Base-by-base conservation (phyloP, 2,797 vertebrate species). In the Staurois parvus region DNA sequence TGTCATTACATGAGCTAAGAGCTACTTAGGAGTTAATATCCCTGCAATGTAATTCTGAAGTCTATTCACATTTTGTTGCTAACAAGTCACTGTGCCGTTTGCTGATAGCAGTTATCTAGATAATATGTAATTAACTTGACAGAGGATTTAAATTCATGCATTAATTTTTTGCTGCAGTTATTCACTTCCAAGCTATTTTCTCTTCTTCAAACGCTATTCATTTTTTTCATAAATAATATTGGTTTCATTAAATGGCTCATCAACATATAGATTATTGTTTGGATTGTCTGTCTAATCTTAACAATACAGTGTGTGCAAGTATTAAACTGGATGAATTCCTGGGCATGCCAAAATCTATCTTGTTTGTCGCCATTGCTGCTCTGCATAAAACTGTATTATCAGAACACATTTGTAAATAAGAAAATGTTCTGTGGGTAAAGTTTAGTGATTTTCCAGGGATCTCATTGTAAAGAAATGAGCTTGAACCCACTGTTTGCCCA, bases 71-170 rank as follows among this genome's bases (percentile, higher is more conserved):
- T 83, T 83, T 72, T 24, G 75, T 82, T 72, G 69, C 72, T 86
- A 77, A 81, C 72, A 56, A 86, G 67, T 75, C 85, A 72, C 73
- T 68, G 73, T 83, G 74, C 75, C 12, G 62, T 76, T 70, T 67
- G 85, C 68, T 72, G 85, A 86, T 83, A 81, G 85, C 66, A 66
- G 73, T 86, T 86, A 86, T 78, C 80, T 86, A 83, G 80, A 86
- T 83, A 76, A 78, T 83, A 73, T 83, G 85, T 86, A 86, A 86
- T 86, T 86, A 86, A 83, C 67, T 83, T 86, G 85, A 83, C 85
- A 83, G 73, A 77, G 73, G 80, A 78, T 86, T 83, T 83, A 86
- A 72, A 82, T 86, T 72, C 69, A 67, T 67, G 85, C 74, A 73
- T 86, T 83, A 67, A 77, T 83, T 83, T 78, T 78, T 86, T 26